Evolutionary conservation across 2,888 invertebrate genomes (phyloP), one percentile per base, ranked within the genome.

Genomic region (Watsonalla cultraria): DNA sequence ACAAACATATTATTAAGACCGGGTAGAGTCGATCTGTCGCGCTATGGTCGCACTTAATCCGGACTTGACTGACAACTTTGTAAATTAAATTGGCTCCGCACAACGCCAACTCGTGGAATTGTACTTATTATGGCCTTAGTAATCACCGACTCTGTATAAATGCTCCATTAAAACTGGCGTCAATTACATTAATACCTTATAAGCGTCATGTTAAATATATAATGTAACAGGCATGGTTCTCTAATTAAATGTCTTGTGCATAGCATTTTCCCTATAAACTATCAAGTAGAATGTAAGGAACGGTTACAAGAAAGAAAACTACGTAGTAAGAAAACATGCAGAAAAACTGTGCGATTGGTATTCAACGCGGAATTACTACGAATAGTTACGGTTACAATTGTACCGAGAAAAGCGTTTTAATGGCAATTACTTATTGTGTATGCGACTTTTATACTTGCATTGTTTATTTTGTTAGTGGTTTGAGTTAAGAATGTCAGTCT

Each of bases 111-210:
- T 81, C 78, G 68, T 70, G 72, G 84, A 80, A 82, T 80, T 80
- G 76, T 80, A 80, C 76, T 84, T 84, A 84, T 84, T 86, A 83
- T 79, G 72, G 83, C 66, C 75, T 66, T 67, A 56, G 79, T 85
- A 83, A 86, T 86, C 84, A 84, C 80, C 76, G 69, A 68, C 67
- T 68, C 78, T 69, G 81, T 84, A 85, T 84, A 86, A 86, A 84
- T 72, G 80, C 74, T 73, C 80, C 82, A 85, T 85, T 88, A 86
- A 84, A 86, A 84, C 82, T 76, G 77, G 84, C 82, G 84, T 86
- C 85, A 86, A 87, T 88, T 86, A 86, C 82, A 80, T 81, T 82
- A 80, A 82, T 80, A 75, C 86, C 84, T 70, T 86, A 82, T 86
- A 84, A 70, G 85, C 75, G 75, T 68, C 69, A 63, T 78, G 78